phyloP scores from a whole-genome alignment of 2,113 vertebrate genomes.

The Empidonax alnorum region DNA sequence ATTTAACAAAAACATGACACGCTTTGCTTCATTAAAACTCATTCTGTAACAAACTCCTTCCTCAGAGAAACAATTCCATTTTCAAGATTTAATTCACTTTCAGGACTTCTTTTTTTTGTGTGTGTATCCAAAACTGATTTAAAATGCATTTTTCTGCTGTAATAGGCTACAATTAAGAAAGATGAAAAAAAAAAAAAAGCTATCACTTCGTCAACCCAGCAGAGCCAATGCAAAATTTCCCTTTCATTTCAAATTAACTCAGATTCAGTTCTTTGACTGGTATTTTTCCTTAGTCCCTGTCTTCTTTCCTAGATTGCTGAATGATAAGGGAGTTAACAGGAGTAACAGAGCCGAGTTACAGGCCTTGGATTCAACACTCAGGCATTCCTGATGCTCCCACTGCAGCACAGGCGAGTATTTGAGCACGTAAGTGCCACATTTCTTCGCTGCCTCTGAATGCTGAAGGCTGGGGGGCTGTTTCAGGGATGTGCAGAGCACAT shows the following conservation, averaged over 20 bases:
- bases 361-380: neutral
- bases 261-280: neutral
- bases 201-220: neutral
- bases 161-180: neutral
- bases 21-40: neutral
- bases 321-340: neutral
- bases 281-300: neutral
- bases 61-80: neutral
- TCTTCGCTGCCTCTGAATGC: slow-evolving; percentile 71
- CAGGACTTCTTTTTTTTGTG: neutral
- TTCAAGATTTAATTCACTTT: neutral
- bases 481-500: neutral
- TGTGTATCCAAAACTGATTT: neutral
- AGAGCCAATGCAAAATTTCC: neutral
- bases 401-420: slow-evolving; percentile 60
- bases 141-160: neutral
- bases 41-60: neutral
- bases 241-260: neutral
- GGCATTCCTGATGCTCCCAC: slow-evolving; percentile 25
- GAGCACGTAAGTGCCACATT: slow-evolving; percentile 77
- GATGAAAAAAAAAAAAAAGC: neutral
- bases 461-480: neutral
- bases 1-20: neutral
- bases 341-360: neutral
- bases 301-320: neutral